Conservation (phyloP, 2,113 vertebrate genomes). For the Ochotona curzoniae region DNA sequence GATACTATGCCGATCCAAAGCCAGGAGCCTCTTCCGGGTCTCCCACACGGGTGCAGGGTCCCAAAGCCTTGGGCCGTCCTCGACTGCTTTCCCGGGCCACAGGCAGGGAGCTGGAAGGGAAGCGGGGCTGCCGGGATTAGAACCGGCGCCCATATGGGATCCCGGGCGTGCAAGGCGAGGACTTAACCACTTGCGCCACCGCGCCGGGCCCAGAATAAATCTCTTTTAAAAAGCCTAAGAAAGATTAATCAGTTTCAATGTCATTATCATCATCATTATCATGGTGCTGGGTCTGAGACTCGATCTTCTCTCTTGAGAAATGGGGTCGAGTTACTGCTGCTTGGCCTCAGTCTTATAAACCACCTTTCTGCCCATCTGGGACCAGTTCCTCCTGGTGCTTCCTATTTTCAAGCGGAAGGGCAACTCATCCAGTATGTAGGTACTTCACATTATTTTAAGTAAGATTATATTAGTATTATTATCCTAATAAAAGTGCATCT, state of each 20-base stretch:
- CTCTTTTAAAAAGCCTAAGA: too few relatives aligned
- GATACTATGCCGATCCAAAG: too few relatives aligned
- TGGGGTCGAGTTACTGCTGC: background rate
- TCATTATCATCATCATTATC: background rate
- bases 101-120: too few relatives aligned
- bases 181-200: too few relatives aligned
- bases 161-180: too few relatives aligned
- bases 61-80: too few relatives aligned
- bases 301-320: background rate
- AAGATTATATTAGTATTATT: background rate
- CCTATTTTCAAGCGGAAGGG: slow-evolving; percentile 18
- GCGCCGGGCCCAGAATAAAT: too few relatives aligned
- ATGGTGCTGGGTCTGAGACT: background rate
- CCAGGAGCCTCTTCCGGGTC: too few relatives aligned
- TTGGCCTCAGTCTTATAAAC: background rate
- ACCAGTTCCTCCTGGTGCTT: background rate
- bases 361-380: background rate
- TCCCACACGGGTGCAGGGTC: too few relatives aligned
- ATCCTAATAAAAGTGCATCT: background rate
- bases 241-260: background rate
- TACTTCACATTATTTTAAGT: background rate
- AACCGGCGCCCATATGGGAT: too few relatives aligned
- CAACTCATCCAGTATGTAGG: background rate
- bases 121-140: too few relatives aligned
- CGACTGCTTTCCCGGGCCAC: too few relatives aligned